phyloP scores from a whole-genome alignment of 2,888 invertebrate genomes.

The Ichneumon xanthorius region DNA sequence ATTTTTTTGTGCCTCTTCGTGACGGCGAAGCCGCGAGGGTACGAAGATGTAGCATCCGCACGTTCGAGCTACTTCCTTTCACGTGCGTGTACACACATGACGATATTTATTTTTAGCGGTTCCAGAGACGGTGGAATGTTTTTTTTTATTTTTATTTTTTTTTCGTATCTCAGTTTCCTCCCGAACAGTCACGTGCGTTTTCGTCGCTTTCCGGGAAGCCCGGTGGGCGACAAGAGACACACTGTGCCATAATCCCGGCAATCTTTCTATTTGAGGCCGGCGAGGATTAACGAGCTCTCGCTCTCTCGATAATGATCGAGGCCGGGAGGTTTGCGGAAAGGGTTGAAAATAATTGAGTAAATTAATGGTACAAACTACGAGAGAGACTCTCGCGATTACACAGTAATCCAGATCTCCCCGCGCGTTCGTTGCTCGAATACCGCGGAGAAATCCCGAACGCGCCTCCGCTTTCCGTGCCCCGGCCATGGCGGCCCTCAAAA shows the following conservation, averaged over 20 bases:
- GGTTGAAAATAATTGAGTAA: slow-evolving; percentile 59
- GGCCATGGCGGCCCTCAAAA: slow-evolving; percentile 82
- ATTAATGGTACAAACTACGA: slow-evolving; percentile 51
- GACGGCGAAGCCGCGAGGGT: slow-evolving; percentile 65
- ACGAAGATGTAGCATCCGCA: slow-evolving; percentile 53
- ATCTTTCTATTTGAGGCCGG: slow-evolving; percentile 44
- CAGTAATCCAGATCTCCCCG: slow-evolving; percentile 55
- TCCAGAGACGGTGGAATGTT: slow-evolving; percentile 8
- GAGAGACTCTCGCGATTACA: slow-evolving; percentile 47
- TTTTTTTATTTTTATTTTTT: slow-evolving; percentile 31
- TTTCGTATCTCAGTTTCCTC: slow-evolving; percentile 46
- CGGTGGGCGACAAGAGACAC: slow-evolving; percentile 22
- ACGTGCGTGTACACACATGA: slow-evolving; percentile 40
- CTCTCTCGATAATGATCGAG: slow-evolving; percentile 55
- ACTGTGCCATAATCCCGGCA: slow-evolving; percentile 47
- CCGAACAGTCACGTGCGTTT: slow-evolving; percentile 51
- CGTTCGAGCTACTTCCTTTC: slow-evolving; percentile 55
- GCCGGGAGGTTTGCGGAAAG: slow-evolving; percentile 17
- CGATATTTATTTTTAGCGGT: slow-evolving; percentile 60
- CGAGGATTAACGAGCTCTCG: slow-evolving; percentile 47
- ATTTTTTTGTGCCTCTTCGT: slow-evolving; percentile 64
- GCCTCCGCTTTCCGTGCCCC: slow-evolving; percentile 48
- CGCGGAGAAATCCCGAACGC: slow-evolving; percentile 48
- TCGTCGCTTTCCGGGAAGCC: slow-evolving; percentile 6
- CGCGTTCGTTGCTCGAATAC: slow-evolving; percentile 54